Evolutionary conservation across 1,140 invertebrate genomes (phyloP), one percentile per base, ranked within the genome.

Genomic region (Penaeus indicus): DNA sequence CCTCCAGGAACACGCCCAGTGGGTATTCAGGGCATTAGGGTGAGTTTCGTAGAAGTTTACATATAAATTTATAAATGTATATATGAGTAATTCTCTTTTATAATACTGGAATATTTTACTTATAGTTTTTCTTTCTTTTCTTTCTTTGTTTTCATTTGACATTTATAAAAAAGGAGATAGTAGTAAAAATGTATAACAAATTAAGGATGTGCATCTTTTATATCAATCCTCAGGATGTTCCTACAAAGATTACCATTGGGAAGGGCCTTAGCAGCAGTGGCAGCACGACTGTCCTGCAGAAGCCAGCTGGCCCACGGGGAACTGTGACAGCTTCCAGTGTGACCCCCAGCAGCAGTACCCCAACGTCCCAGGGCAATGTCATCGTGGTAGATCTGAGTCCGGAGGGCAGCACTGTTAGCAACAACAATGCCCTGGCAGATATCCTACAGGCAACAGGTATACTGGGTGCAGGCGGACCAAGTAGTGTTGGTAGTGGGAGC

Each of bases 341-440:
- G 1, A 61, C 72, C 38, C 19, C 87, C 22, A 19, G 60, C 27
- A 84, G 54, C 54, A 54, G 67, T 27, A 77, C 87, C 27, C 69
- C 81, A 61, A 78, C 87, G 11, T 63, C 80, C 27, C 72, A 83
- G 61, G 64, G 81, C 81, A 88, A 83, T 78, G 81, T 88, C 72
- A 88, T 88, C 21, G 81, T 88, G 69, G 87, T 88, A 75, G 87
- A 88, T 63, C 67, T 88, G 80, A 88, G 81, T 79, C 81, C 87
- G 42, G 87, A 88, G 38, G 62, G 60, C 32, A 67, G 32, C 25
- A 78, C 60, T 88, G 81, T 84, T 42, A 88, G 75, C 72, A 88
- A 83, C 69, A 84, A 38, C 38, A 78, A 69, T 79, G 81, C 87
- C 77, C 72, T 88, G 72, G 87, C 87, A 64, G 87, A 88, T 64